Evolutionary conservation across 2,888 invertebrate genomes (phyloP).

Genomic region (Drosophila gaucha): DNA sequence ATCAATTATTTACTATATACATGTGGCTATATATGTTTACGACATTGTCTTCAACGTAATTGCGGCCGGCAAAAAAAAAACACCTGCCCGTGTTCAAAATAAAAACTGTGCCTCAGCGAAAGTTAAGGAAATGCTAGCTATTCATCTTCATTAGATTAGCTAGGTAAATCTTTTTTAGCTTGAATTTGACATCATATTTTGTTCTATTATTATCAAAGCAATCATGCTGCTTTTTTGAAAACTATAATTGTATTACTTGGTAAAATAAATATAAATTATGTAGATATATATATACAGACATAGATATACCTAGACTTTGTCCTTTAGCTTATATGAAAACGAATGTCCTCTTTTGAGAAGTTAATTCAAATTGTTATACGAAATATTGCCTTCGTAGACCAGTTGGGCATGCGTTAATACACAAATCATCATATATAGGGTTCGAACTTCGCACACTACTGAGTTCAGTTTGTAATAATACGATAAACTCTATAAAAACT

Average conservation of each 20-base stretch:
- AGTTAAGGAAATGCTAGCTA: conserved; percentile 27
- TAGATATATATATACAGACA: no score
- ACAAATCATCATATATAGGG: no score
- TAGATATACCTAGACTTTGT: no score
- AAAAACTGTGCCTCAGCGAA: conserved; percentile 32
- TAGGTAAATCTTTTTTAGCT: conserved; percentile 19
- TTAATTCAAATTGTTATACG: no score
- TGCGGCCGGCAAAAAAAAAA: conserved; percentile 11
- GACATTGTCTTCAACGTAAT: conserved; percentile 22
- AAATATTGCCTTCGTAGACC: no score
- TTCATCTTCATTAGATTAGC: conserved; percentile 15
- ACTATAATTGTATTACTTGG: neutral
- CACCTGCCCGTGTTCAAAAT: conserved; percentile 27
- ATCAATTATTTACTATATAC: conserved; percentile 5
- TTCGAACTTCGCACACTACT: no score
- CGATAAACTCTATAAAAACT: no score
- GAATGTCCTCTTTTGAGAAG: no score
- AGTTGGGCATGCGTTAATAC: no score
- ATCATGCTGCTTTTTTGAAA: conserved; percentile 17
- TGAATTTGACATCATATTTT: conserved; percentile 32
- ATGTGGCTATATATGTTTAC: conserved; percentile 8
- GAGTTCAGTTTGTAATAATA: no score
- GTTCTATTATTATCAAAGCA: conserved; percentile 35
- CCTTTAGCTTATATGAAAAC: no score
- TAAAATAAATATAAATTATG: neutral